Percentiles rank a stretch among this genome's conserved stretches.
These are phyloP conservation scores for Erithacus rubecula DNA, from an alignment of 2,797 vertebrate genomes.

Conservation along the genomic window DNA sequence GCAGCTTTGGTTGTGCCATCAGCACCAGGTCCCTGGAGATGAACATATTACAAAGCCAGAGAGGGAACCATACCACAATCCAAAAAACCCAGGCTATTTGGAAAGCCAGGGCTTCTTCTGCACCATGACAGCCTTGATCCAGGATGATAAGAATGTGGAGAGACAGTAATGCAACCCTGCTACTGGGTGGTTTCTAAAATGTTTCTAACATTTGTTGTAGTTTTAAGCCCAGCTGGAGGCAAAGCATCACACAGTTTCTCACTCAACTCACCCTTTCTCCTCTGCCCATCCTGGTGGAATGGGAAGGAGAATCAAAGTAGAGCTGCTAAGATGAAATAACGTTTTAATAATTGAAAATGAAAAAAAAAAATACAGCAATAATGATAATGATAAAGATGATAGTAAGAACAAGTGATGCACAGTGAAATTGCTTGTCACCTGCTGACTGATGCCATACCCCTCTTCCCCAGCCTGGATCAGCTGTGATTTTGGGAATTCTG, in stretches of 20 bases:
- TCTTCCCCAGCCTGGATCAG: rapidly evolving
- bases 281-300: no score
- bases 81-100: rapidly evolving
- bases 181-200: not conserved
- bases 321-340: no score
- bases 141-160: not conserved
- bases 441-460: no score
- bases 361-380: not conserved
- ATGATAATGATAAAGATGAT: not conserved
- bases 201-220: not conserved
- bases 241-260: no score
- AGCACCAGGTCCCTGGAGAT: rapidly evolving
- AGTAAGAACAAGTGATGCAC: not conserved
- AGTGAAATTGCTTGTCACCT: not conserved
- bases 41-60: not conserved
- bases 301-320: not conserved
- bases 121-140: not conserved
- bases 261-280: not conserved
- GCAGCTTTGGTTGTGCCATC: not conserved
- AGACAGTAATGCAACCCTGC: not conserved
- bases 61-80: rapidly evolving
- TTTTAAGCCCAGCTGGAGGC: not conserved
- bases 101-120: not conserved
- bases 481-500: not conserved
- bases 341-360: not conserved